Evolutionary conservation across 2,888 invertebrate genomes (phyloP).

Genomic region (Eristalis arbustorum): DNA sequence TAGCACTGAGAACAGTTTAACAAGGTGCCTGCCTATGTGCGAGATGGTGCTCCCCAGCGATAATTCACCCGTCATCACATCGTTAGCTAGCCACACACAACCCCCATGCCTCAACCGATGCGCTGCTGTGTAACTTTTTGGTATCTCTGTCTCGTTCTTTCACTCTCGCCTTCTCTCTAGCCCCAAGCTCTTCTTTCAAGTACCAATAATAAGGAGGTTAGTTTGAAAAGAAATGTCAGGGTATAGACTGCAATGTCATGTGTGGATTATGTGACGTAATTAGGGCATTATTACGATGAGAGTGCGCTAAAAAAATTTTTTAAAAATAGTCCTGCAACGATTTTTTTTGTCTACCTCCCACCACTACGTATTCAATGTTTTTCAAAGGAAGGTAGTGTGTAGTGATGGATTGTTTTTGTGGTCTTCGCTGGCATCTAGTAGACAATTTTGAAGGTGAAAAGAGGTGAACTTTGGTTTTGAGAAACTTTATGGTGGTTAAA

Average conservation of each 20-base stretch:
- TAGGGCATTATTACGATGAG: constrained; percentile 58
- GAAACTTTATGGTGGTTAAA: background rate
- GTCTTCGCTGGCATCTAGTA: background rate
- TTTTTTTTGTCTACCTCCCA: background rate
- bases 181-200: constrained; percentile 65
- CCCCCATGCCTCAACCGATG: background rate
- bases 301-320: constrained; percentile 49
- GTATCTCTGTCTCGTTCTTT: background rate
- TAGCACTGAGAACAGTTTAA: constrained; percentile 64
- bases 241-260: constrained; percentile 70
- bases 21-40: constrained; percentile 59
- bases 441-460: background rate
- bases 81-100: constrained; percentile 45
- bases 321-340: constrained; percentile 48
- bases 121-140: constrained; percentile 51
- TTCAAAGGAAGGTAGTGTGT: background rate
- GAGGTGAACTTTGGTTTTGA: background rate
- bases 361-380: background rate
- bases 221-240: constrained; percentile 70
- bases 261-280: constrained; percentile 66
- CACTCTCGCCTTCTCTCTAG: constrained; percentile 34
- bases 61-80: constrained; percentile 66
- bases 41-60: constrained; percentile 65
- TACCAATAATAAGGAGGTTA: constrained; percentile 70
- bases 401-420: background rate